These are phyloP conservation scores for Melanaphis sacchari DNA, from an alignment of 1,140 invertebrate genomes.

Conservation along the genomic window DNA sequence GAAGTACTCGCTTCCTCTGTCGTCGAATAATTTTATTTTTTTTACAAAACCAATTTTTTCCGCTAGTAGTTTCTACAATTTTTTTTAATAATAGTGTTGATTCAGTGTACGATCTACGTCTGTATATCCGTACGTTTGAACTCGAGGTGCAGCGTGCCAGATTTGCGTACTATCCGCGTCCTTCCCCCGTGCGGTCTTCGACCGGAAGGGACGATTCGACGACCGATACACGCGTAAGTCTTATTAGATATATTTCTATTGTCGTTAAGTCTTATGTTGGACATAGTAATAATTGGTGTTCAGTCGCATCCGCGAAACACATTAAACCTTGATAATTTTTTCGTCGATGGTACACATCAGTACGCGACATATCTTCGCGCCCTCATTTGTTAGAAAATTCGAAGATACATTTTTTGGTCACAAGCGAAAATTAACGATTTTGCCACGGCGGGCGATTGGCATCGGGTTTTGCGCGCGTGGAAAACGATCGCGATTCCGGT, in stretches of 20 bases:
- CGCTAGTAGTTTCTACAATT: background rate
- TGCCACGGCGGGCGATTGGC: background rate
- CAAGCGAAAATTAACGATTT: background rate
- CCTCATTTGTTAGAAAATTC: background rate
- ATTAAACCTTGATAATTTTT: background rate
- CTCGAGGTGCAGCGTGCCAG: background rate
- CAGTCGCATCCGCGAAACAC: background rate
- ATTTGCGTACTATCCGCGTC: background rate
- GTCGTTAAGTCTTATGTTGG: background rate
- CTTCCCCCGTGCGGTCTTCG: background rate
- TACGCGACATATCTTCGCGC: background rate
- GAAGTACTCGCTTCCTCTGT: background rate
- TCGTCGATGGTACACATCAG: background rate
- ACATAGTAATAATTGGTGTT: background rate
- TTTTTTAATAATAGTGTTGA: background rate
- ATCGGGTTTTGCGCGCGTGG: background rate
- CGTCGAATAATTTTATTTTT: background rate
- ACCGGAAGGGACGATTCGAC: background rate
- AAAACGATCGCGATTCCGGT: constrained; percentile 9
- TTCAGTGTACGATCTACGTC: background rate
- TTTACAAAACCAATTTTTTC: background rate
- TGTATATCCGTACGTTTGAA: background rate
- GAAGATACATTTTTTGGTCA: background rate
- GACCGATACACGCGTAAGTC: background rate
- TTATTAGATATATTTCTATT: background rate